phyloP scores from a whole-genome alignment of 2,797 vertebrate species.

The Limosa lapponica region DNA sequence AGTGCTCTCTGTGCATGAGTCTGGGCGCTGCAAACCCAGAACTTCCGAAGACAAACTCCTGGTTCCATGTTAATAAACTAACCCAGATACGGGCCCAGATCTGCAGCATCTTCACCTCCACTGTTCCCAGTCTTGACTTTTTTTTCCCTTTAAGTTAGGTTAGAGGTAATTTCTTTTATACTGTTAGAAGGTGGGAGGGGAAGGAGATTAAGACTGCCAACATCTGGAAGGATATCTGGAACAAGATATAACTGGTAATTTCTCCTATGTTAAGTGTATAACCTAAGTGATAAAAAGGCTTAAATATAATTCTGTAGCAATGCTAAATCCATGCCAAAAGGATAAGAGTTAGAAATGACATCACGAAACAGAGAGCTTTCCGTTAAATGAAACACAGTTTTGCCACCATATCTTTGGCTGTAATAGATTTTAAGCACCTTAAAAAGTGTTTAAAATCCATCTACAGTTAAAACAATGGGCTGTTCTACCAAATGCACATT shows the following conservation, averaged over 20 bases:
- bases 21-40: background rate
- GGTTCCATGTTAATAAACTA: background rate
- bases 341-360: background rate
- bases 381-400: background rate
- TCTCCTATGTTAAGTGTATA: background rate
- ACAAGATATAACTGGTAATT: background rate
- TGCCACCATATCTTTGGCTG: background rate
- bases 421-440: background rate
- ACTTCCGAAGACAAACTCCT: background rate
- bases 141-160: background rate
- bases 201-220: background rate
- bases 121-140: background rate
- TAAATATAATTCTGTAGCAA: background rate
- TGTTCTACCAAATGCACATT: background rate
- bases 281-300: background rate
- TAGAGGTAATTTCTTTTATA: background rate
- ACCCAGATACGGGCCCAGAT: background rate
- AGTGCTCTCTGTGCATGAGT: rapidly evolving
- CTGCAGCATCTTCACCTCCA: background rate
- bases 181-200: rapidly evolving
- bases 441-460: background rate
- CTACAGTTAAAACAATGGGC: background rate
- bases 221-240: background rate
- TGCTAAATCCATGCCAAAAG: background rate
- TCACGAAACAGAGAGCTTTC: background rate